Conservation (phyloP, 2,113 vertebrate genomes). For the Megaceryle maxima region DNA sequence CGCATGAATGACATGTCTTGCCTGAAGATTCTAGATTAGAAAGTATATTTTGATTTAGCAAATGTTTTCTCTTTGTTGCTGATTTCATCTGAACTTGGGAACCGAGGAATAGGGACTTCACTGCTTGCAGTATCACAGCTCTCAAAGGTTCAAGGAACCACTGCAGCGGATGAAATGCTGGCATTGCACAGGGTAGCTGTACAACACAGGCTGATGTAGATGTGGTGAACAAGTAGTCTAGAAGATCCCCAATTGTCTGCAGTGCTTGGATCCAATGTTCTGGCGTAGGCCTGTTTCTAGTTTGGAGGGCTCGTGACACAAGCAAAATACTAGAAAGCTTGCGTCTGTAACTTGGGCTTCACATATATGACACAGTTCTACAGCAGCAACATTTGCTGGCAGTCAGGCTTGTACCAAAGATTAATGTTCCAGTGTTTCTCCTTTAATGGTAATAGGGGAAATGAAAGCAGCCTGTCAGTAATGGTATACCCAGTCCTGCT, state of each 20-base stretch:
- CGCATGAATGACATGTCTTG: not conserved
- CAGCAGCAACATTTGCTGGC: not conserved
- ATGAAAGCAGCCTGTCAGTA: not conserved
- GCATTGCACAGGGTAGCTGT: not conserved
- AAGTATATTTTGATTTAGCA: not conserved
- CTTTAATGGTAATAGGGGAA: not conserved
- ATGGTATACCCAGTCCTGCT: not conserved
- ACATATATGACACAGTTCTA: not conserved
- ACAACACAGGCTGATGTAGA: not conserved
- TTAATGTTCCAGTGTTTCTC: not conserved
- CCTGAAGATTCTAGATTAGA: not conserved
- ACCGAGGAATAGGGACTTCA: not conserved
- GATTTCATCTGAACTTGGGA: not conserved
- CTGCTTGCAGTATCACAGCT: not conserved
- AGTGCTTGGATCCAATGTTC: not conserved
- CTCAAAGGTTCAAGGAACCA: not conserved
- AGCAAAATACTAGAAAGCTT: not conserved
- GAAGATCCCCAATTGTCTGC: not conserved
- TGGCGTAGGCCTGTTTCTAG: not conserved
- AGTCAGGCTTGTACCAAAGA: not conserved
- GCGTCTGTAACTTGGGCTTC: not conserved
- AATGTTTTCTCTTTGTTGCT: slow-evolving; percentile 4
- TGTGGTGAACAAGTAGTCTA: not conserved
- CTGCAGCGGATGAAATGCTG: not conserved
- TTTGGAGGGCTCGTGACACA: not conserved